Conservation (phyloP, 2,888 invertebrate species). For the Resseliella maxima region DNA sequence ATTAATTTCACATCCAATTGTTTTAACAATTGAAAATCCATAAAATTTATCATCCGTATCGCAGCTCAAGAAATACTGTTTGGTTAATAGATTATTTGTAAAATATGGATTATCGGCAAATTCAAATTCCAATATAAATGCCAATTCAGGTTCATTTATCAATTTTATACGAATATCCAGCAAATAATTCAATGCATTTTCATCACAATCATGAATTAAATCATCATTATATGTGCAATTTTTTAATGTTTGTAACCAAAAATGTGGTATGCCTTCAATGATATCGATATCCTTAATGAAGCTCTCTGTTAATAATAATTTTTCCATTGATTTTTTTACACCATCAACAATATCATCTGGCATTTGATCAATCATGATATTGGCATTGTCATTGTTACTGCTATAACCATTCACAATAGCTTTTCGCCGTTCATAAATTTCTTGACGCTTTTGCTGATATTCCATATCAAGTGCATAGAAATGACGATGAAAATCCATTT, state of each 20-base stretch:
- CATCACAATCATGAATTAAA: background rate
- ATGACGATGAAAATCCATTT: slow-evolving; percentile 24
- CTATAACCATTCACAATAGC: background rate
- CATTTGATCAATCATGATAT: too few species aligned
- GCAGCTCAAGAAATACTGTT: background rate
- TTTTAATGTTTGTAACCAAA: slow-evolving; percentile 18
- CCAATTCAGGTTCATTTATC: background rate
- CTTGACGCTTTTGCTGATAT: background rate
- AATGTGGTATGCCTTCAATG: background rate
- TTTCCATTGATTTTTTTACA: background rate
- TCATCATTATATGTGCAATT: slow-evolving; percentile 14
- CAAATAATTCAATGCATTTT: background rate
- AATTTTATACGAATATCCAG: background rate
- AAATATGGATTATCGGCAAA: slow-evolving; percentile 5
- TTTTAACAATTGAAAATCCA: background rate
- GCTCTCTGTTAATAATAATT: background rate
- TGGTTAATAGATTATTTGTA: background rate
- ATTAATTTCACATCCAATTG: background rate
- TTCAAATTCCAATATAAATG: slow-evolving; percentile 29
- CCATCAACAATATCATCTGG: background rate
- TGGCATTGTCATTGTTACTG: too few species aligned
- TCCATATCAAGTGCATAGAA: slow-evolving; percentile 17
- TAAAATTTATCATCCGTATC: background rate
- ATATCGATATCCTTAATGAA: background rate
- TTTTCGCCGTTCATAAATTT: background rate